These are phyloP conservation scores for Syrrhaptes paradoxus DNA, from an alignment of 2,113 vertebrate species.

Conservation along the genomic window DNA sequence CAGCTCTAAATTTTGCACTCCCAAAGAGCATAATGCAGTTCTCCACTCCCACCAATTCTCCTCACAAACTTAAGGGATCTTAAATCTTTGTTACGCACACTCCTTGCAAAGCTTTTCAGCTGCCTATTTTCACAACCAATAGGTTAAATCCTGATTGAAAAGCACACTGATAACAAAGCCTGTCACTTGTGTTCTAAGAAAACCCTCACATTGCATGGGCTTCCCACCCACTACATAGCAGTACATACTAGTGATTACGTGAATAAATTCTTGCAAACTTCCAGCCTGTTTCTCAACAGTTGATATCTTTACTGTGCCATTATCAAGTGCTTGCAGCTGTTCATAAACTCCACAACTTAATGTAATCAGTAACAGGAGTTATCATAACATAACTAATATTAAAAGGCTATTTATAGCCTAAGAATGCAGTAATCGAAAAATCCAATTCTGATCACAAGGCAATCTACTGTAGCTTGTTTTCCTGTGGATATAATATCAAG, in stretches of 20 bases:
- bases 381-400: slow-evolving; percentile 27
- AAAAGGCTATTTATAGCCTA: slow-evolving; percentile 56
- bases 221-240: neutral
- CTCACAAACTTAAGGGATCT: neutral
- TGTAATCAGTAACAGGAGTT: slow-evolving; percentile 46
- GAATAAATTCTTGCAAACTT: slow-evolving; percentile 3
- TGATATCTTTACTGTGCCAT: slow-evolving; percentile 25
- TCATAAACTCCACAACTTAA: slow-evolving; percentile 49
- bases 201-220: neutral
- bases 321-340: slow-evolving; percentile 57
- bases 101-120: neutral
- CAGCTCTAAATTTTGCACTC: neutral
- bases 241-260: neutral
- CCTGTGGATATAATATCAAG: neutral
- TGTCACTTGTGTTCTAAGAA: neutral
- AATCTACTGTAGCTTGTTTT: neutral
- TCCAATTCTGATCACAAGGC: neutral
- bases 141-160: neutral
- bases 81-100: neutral
- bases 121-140: neutral
- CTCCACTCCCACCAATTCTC: neutral
- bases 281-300: slow-evolving; percentile 11
- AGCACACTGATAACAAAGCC: neutral
- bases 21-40: neutral
- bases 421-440: slow-evolving; percentile 26